phyloP scores from a whole-genome alignment of 2,888 invertebrate genomes.

The Theretra japonica region DNA sequence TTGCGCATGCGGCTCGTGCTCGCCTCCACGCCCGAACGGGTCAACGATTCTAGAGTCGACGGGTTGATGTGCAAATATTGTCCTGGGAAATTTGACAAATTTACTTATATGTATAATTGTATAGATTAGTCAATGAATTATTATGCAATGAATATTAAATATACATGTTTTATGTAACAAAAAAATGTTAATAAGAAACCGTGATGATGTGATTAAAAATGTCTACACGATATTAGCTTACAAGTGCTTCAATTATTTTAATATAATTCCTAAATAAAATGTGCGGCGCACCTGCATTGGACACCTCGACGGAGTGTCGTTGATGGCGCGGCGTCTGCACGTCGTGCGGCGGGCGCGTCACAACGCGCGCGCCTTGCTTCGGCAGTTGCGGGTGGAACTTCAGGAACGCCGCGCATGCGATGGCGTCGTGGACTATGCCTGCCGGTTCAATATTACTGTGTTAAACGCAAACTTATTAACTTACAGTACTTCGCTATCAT shows the following conservation, averaged over 20 bases:
- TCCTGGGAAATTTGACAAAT: constrained; percentile 55
- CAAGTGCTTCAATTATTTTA: too few species aligned
- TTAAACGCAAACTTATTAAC: background rate
- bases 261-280: background rate
- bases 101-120: too few species aligned
- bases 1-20: constrained; percentile 88
- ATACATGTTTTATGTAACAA: too few species aligned
- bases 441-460: constrained; percentile 17
- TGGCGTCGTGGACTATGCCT: constrained; percentile 98
- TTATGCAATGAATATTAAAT: too few species aligned
- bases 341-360: constrained; percentile 83
- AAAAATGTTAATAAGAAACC: too few species aligned
- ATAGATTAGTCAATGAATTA: too few species aligned
- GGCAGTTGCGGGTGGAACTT: constrained; percentile 96
- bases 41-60: constrained; percentile 90
- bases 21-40: constrained; percentile 91
- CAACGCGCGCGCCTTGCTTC: constrained; percentile 90
- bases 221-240: too few species aligned
- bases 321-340: constrained; percentile 73
- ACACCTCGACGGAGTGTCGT: constrained; percentile 95
- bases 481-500: too few species aligned
- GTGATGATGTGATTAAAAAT: too few species aligned
- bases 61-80: constrained; percentile 92
- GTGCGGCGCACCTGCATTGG: constrained; percentile 77
- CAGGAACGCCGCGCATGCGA: constrained; percentile 98